Evolutionary conservation across 2,113 vertebrate species (phyloP).

Genomic region (Montifringilla adamsi): DNA sequence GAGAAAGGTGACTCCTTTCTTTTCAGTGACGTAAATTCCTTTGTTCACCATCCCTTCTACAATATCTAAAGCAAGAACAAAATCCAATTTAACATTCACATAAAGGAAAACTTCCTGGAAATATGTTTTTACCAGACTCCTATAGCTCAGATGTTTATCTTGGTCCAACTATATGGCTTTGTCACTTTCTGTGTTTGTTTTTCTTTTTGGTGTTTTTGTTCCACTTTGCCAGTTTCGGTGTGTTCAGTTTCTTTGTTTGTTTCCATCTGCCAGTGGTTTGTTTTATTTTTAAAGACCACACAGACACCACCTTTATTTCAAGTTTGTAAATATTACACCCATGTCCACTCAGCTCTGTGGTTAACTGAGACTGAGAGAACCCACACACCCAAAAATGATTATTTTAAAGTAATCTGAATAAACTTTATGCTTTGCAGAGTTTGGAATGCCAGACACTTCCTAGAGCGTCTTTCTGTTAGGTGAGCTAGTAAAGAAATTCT

Average conservation of each 20-base stretch:
- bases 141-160: neutral
- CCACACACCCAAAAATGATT: neutral
- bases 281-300: neutral
- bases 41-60: conserved; percentile 93
- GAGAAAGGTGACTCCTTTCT: conserved; percentile 83
- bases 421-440: neutral
- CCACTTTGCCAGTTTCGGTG: neutral
- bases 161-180: fast-evolving
- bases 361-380: neutral
- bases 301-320: neutral
- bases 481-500: neutral
- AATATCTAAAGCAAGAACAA: conserved; percentile 78
- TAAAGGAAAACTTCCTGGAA: neutral
- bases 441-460: neutral
- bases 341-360: neutral
- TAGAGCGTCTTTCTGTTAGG: neutral
- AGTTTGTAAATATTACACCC: neutral
- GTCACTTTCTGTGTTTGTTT: neutral
- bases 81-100: neutral
- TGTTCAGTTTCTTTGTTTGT: neutral
- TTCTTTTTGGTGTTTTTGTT: neutral
- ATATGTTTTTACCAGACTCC: neutral
- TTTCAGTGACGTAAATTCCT: conserved; percentile 84
- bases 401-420: neutral
- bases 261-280: neutral